Base-by-base conservation (phyloP, 2,888 invertebrate genomes). In the Fissipunctia ypsillon region DNA sequence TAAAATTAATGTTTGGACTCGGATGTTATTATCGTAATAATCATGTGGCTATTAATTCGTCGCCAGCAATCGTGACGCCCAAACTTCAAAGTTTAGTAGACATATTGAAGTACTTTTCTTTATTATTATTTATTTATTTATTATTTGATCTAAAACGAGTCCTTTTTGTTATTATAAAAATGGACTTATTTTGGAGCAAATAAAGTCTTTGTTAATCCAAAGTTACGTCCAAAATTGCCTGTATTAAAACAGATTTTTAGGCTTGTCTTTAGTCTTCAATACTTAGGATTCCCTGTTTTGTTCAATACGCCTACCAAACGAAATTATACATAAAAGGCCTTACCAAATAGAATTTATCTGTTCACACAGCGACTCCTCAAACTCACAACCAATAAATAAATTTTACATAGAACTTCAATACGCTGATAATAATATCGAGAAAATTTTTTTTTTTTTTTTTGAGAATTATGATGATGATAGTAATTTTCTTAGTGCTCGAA, bases 321-420 rank as follows among this genome's bases (percentile, higher is more conserved):
- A 60, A 57, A 76, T 57, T 52, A 73, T 60, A 48, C 31, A 63
- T 61, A 61, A 69, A 76, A 67, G 56, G 54, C 63, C 48, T 73
- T 64, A 74, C 67, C 38, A 79, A 76, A 71, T 61, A 76, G 28
- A 83, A 76, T n/a, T n/a, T 31, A 81, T 69, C 41, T 66, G 70
- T 71, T 76, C 64, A 84, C 73, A 77, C 63, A 75, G 67, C 63
- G 73, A 71, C 56, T 50, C 48, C 12, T 60, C 68, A 68, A 66
- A 70, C 63, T 85, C 86, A 80, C 85, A 85, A 84, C 78, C 85
- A 76, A 83, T 79, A 74, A 81, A 83, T 77, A 67, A 41, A 67
- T 45, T 69, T 69, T 35, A 65, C 35, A 69, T 59, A 68, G 73
- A 73, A 77, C 70, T 81, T 73, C 64, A 76, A 69, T 69, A 63